Percentiles rank a stretch among this genome's conserved stretches.
phyloP scores from a whole-genome alignment of 2,113 vertebrate species.

The Clinocottus analis region DNA sequence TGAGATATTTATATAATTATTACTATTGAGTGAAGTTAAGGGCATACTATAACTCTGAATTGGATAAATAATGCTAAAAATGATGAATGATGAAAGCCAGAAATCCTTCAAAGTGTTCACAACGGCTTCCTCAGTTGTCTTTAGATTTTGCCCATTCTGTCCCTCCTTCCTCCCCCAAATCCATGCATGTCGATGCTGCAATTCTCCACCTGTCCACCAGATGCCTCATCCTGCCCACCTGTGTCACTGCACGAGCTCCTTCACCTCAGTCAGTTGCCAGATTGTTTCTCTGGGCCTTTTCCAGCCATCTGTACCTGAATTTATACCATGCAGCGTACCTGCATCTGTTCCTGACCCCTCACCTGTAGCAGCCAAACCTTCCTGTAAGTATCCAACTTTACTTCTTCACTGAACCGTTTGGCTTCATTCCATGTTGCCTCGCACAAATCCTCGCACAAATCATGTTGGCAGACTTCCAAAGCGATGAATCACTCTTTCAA shows the following conservation, averaged over 20 bases:
- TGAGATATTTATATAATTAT: too few species aligned
- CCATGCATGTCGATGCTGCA: neutral
- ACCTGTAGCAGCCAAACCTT: neutral
- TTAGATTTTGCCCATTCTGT: neutral
- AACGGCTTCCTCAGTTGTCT: neutral
- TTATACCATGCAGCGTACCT: neutral
- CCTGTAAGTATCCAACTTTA: neutral
- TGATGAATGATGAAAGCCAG: neutral
- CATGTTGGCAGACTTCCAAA: neutral
- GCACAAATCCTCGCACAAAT: too few species aligned
- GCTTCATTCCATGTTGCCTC: too few species aligned
- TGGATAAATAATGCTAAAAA: neutral
- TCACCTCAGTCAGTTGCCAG: neutral
- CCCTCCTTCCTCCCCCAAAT: neutral
- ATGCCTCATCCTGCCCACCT: too few species aligned
- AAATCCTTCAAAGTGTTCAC: neutral
- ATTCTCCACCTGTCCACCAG: neutral
- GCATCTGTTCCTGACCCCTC: neutral
- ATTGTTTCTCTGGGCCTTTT: neutral
- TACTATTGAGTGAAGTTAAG: too few species aligned
- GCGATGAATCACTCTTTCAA: neutral
- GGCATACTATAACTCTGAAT: neutral
- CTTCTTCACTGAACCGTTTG: neutral
- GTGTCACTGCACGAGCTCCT: neutral
- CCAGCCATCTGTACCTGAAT: neutral